phyloP scores from a whole-genome alignment of 1,140 invertebrate genomes.

The Drusus annulatus region DNA sequence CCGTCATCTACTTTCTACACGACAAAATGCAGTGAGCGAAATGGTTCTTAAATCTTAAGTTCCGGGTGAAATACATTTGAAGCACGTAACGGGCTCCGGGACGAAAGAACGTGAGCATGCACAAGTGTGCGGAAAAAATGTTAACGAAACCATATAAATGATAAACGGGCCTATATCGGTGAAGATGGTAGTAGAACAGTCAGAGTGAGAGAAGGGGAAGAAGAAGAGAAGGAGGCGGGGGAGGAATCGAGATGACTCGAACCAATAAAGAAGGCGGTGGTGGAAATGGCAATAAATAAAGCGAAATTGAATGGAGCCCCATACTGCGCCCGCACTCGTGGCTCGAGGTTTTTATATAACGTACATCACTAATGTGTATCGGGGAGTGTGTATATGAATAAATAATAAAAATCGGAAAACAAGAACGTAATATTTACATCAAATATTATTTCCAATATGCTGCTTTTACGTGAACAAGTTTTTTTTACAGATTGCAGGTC shows the following conservation, averaged over 20 bases:
- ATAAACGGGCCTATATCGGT: background rate
- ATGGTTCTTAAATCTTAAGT: background rate
- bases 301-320: conserved; percentile 9
- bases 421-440: too few species aligned
- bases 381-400: too few species aligned
- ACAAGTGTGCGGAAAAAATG: background rate
- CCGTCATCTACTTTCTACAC: too few species aligned
- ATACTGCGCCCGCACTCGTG: background rate
- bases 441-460: too few species aligned
- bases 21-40: background rate
- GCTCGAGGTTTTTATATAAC: too few species aligned
- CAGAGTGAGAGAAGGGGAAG: background rate
- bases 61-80: background rate
- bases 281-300: conserved; percentile 21
- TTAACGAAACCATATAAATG: conserved; percentile 2
- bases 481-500: too few species aligned
- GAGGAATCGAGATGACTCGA: background rate
- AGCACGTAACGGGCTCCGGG: background rate
- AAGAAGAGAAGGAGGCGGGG: background rate
- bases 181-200: background rate
- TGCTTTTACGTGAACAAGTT: too few species aligned
- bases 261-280: too few species aligned
- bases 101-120: background rate
- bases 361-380: too few species aligned
- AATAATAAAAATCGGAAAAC: too few species aligned